Evolutionary conservation across 2,113 vertebrate genomes (phyloP), one percentile per base, ranked within the genome.

Genomic region (Carollia perspicillata): DNA sequence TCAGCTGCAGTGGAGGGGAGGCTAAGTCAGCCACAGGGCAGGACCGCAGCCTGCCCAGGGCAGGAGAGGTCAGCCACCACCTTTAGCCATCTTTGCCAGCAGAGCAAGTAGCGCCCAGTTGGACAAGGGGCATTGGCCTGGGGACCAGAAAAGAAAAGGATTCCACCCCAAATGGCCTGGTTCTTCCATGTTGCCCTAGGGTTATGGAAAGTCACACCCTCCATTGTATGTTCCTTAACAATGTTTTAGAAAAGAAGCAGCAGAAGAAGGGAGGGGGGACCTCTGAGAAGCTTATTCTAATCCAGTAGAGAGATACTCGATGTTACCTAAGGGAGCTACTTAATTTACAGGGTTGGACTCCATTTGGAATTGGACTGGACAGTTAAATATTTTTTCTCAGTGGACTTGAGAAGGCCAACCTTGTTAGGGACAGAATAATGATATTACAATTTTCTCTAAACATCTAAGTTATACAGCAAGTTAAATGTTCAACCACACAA

Each of bases 361-460:
- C 42, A 28, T 7, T 22, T 74, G 49, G 35, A 66, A 96, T 90
- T 84, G 55, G 13, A 88, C 63, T 53, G 37, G 58, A 88, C 33
- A 95, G 78, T 80, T 87, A 89, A 90, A 87, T 95, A 37, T 80
- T 84, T 80, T 95, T 23, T 71, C n/a, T 33, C 33, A 26, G 11
- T 69, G 71, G n/a, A 9, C 13, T 66, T 75, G 23, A 85, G 66
- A 47, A 40, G 69, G 51, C 37, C 58, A 90, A 71, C 33, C 9
- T 40, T 95, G 49, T 95, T 60, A 84, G 10, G 90, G 49, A 80
- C 22, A 75, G 93, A 93, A 78, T 63, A 81, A 68, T 92, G 74
- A 93, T 86, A 69, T 26, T 84, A n/a, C 4, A 35, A 84, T 93
- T 94, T 85, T 81, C n/a, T 89, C 33, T 78, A 87, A 68, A 80